phyloP scores from a whole-genome alignment of 2,797 vertebrate species.

The Manis pentadactyla region DNA sequence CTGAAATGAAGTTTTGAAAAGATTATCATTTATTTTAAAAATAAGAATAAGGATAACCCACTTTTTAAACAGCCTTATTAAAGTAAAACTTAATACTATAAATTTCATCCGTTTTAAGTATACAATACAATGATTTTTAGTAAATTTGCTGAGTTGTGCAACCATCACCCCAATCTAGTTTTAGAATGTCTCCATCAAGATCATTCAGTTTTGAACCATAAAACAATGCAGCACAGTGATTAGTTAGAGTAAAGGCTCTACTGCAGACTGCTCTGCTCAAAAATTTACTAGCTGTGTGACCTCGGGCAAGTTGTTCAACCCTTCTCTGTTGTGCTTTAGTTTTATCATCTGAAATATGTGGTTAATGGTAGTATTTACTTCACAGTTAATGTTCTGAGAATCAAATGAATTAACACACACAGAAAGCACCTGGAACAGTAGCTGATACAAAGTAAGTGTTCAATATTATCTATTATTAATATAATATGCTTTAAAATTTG shows the following conservation, averaged over 20 bases:
- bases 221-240: background rate
- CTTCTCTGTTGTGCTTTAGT: background rate
- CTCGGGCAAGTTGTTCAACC: background rate
- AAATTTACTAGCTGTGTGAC: background rate
- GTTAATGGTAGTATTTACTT: background rate
- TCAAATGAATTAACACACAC: background rate
- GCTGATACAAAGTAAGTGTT: background rate
- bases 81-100: conserved; percentile 22
- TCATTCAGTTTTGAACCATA: background rate
- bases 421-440: background rate
- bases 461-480: conserved; percentile 22
- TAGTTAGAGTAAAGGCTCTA: background rate
- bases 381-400: background rate
- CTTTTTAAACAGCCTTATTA: background rate
- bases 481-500: conserved; percentile 27
- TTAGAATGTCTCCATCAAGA: background rate
- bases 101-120: background rate
- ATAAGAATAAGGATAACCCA: background rate
- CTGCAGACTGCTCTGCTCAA: background rate
- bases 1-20: background rate
- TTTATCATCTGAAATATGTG: background rate
- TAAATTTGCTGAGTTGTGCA: background rate
- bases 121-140: background rate
- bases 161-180: background rate
- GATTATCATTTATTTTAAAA: background rate